Evolutionary conservation across 2,113 vertebrate genomes (phyloP).

Genomic region (Copsychus sechellarum): DNA sequence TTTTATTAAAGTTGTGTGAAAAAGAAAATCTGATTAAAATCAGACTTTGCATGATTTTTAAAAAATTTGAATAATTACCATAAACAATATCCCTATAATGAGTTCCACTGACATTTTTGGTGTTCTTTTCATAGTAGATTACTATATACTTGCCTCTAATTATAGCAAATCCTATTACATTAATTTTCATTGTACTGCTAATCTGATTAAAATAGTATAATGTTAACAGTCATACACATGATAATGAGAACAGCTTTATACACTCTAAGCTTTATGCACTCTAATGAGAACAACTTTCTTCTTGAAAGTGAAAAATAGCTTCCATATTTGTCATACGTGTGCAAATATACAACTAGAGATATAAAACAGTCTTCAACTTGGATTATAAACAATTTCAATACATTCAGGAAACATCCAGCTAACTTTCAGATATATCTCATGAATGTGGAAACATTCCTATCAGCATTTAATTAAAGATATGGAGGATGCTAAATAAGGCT

Average conservation of each 20-base stretch:
- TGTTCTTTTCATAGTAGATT: slow-evolving; percentile 35
- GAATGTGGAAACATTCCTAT: neutral
- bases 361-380: neutral
- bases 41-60: neutral
- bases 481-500: neutral
- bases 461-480: neutral
- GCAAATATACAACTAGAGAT: neutral
- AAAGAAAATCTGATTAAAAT: neutral
- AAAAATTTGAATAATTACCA: neutral
- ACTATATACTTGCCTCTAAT: slow-evolving; percentile 47
- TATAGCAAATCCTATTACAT: slow-evolving; percentile 64
- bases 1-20: neutral
- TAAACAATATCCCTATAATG: slow-evolving; percentile 9
- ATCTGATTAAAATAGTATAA: slow-evolving; percentile 52
- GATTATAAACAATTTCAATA: neutral
- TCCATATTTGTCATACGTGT: neutral
- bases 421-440: neutral
- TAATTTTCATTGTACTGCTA: slow-evolving; percentile 46
- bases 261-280: neutral
- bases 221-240: neutral
- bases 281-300: neutral
- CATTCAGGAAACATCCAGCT: neutral
- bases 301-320: neutral
- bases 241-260: neutral
- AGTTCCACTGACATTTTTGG: neutral